Base-by-base conservation (phyloP, 2,113 vertebrate genomes). In the Nyctereutes procyonoides region DNA sequence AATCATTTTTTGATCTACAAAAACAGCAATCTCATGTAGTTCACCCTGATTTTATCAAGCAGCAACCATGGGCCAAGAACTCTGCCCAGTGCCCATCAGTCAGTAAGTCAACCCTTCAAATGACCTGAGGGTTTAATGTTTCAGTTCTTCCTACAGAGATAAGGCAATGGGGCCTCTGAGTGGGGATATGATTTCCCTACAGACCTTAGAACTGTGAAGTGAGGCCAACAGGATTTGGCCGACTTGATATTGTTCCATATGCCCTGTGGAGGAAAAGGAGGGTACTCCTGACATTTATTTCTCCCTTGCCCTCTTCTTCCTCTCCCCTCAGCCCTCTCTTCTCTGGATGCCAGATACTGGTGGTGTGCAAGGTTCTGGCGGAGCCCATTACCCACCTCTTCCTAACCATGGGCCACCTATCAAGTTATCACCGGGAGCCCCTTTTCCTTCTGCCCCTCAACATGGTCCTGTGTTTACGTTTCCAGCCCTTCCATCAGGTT, bases 81-180 rank as follows among this genome's bases (percentile, higher is more conserved):
- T 86, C 89, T 87, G 73, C 14, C 32, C 53, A 53, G 32, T 38
- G 82, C n/a, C 43, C 43, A 43, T 43, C 55, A 51, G 35, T 35
- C 55, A 65, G 38, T 20, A 7, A 35, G n/a, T 51, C n/a, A 74
- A 32, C 7, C 22, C 58, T 93, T 91, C n/a, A 62, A 13, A 60
- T 15, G 35, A 3, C 22, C 28, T 24, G 0, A 10, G 62, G 71
- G 28, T 55, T 62, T 63, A 67, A 4, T 38, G 26, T 60, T 84
- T 63, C n/a, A 20, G 19, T n/a, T 69, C 63, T 20, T 96, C 11
- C 38, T 30, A 1, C 26, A 38, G 4, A 35, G 28, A n/a, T 51
- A 51, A 74, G 48, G 38, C 19, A 81, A 8, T 0, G 0, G 19
- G 3, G 6, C 1, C 12, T 48, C 62, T 8, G n/a, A n/a, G n/a